Base-by-base conservation (phyloP, 2,888 invertebrate species). In the Achlya flavicornis region DNA sequence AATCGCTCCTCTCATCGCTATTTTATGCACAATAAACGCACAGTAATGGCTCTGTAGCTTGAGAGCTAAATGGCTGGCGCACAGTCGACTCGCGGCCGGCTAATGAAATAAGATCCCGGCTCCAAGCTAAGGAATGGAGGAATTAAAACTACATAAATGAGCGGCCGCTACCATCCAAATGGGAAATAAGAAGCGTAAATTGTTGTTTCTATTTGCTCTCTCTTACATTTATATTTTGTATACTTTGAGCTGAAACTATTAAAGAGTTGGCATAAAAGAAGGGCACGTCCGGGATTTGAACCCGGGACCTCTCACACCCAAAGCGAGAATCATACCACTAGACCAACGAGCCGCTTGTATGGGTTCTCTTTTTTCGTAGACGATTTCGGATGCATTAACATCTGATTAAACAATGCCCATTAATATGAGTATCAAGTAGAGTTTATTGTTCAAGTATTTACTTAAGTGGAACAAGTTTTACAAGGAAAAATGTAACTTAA, bases 101-200 rank as follows among this genome's bases (percentile, higher is more conserved):
- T 92, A 92, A 93, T 92, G 93, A 91, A 92, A 91, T 91, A 92
- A 92, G 92, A 93, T 92, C 89, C 88, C 83, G 67, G 81, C 87
- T 84, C 84, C 80, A 67, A 88, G 89, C 92, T 92, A 93, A 93
- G 91, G 89, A 93, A 93, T 92, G 91, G 92, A 78, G 90, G 92
- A 92, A 93, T 93, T 93, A 93, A 93, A 93, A 92, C 88, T 91
- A 92, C 91, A 92, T 92, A 92, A 93, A 93, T 90, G 92, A 89
- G 83, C 83, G 84, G 84, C 81, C 86, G 82, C 83, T 70, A 71
- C 73, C 84, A 81, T 83, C 79, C 80, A 78, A 88, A 88, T 85
- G 85, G 85, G 81, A 85, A 87, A 87, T 85, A 85, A 64, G 64
- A 71, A 76, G 77, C 77, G 73, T 78, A 77, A 76, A 75, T 75